These are phyloP conservation scores for Tachysurus fulvidraco DNA, from an alignment of 2,113 vertebrate genomes.

Conservation along the genomic window DNA sequence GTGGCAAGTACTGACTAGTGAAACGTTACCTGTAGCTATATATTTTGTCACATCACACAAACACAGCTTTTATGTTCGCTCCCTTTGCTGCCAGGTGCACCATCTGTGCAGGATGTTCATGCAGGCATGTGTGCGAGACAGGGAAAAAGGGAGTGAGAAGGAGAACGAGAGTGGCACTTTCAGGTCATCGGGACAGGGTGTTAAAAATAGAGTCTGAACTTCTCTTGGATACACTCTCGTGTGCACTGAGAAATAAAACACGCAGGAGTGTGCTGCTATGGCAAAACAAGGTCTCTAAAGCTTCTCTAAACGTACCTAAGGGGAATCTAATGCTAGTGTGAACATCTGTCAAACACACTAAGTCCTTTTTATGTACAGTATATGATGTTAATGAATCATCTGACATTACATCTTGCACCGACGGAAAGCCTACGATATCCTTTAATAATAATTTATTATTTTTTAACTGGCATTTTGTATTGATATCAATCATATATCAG, in stretches of 20 bases:
- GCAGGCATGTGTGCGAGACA: constrained; percentile 17
- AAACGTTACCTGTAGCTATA: constrained; percentile 10
- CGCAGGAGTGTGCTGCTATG: neutral
- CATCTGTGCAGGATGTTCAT: constrained; percentile 42
- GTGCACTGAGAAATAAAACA: neutral
- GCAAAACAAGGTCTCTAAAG: neutral
- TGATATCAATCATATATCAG: neutral
- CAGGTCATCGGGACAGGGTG: neutral
- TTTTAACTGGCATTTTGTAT: neutral
- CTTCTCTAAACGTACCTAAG: neutral
- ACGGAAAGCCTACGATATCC: neutral
- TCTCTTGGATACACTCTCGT: neutral
- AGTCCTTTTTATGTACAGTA: neutral
- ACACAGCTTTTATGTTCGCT: constrained; percentile 8
- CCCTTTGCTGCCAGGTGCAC: constrained; percentile 24
- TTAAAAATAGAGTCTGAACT: neutral
- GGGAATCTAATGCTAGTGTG: neutral
- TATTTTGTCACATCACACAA: constrained; percentile 11
- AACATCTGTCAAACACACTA: neutral
- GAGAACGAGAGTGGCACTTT: constrained; percentile 12
- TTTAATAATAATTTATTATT: neutral
- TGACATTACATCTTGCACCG: neutral
- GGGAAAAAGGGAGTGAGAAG: neutral
- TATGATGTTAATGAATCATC: neutral
- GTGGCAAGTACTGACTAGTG: neutral